These are phyloP conservation scores for Pollachius pollachius DNA, from an alignment of 2,113 vertebrate genomes.

Conservation along the genomic window DNA sequence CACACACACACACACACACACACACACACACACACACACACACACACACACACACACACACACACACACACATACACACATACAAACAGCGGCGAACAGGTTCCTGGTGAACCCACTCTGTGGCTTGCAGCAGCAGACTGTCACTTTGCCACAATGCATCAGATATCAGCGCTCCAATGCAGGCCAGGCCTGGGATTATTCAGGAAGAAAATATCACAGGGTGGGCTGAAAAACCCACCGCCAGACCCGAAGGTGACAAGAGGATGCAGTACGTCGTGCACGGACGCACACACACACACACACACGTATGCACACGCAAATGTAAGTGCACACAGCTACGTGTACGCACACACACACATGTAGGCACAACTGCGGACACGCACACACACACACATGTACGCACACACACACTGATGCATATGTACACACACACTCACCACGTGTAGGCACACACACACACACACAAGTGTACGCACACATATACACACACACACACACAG, in stretches of 20 bases:
- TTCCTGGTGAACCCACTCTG: too few species aligned
- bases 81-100: too few species aligned
- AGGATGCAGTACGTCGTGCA: not conserved
- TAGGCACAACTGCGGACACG: too few species aligned
- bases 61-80: not conserved
- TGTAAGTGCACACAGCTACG: too few species aligned
- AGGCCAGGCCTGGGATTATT: too few species aligned
- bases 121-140: too few species aligned
- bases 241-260: too few species aligned
- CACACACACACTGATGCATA: not conserved
- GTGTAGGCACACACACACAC: not conserved
- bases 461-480: not conserved
- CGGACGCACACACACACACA: not conserved
- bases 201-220: too few species aligned
- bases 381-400: not conserved
- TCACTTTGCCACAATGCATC: too few species aligned
- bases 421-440: not conserved
- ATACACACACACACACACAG: not conserved
- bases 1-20: not conserved
- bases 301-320: not conserved
- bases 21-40: not conserved
- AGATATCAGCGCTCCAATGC: too few species aligned
- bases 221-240: too few species aligned
- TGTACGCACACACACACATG: not conserved
- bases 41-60: not conserved